Evolutionary conservation across 2,888 invertebrate species (phyloP).

Genomic region (Periphyllus acericola): DNA sequence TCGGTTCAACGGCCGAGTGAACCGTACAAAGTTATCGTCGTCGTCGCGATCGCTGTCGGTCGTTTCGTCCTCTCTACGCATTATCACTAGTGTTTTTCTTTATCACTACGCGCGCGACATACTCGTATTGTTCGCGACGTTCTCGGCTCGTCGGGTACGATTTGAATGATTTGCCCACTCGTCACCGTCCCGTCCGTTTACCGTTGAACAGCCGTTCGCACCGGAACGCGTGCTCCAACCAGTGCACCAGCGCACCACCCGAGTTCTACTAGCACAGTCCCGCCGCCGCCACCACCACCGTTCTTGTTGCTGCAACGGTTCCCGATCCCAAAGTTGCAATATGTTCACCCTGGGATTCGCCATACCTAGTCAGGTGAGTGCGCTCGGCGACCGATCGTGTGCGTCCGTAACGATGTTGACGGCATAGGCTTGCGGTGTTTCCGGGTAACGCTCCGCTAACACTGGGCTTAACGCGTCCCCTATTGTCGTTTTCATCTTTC

Average conservation of each 20-base stretch:
- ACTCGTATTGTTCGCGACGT: background rate
- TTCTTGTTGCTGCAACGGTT: background rate
- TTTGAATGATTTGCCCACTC: background rate
- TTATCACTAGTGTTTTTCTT: no score
- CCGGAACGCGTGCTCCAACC: background rate
- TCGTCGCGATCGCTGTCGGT: background rate
- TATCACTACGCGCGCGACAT: no score
- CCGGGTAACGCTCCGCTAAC: no score
- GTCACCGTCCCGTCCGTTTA: background rate
- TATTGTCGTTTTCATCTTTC: no score
- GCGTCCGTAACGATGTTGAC: background rate
- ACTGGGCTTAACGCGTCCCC: no score
- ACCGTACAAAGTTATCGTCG: background rate
- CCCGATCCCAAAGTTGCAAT: background rate
- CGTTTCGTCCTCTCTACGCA: background rate
- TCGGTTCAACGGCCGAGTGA: no score
- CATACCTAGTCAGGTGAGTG: background rate
- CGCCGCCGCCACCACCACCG: background rate
- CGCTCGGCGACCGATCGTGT: background rate
- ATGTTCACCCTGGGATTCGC: background rate
- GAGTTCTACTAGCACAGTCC: no score
- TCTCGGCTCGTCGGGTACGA: background rate
- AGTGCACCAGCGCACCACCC: background rate
- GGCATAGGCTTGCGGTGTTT: no score
- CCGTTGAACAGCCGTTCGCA: background rate